Base-by-base conservation (phyloP, 2,888 invertebrate species). In the Thysanoteuthis rhombus region DNA sequence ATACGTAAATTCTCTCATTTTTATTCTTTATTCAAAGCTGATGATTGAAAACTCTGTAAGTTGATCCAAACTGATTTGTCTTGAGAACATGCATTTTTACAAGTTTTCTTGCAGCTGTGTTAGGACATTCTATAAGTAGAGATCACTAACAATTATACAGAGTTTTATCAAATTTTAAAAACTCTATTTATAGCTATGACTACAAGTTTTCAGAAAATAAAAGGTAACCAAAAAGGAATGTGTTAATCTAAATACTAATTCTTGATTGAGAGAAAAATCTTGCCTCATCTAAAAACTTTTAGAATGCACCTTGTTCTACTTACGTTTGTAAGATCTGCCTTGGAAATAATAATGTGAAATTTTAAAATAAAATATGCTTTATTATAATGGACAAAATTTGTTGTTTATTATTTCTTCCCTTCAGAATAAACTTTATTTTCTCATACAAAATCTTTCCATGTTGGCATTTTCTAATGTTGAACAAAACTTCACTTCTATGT, bases 271-370 rank as follows among this genome's bases (percentile, higher is more conserved):
- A 75, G 12, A 75, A 75, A 52, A 75, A 75, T 75, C 75, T 75
- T 75, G 75, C 75, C 75, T 75, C 75, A 75, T 75, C 75, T n/a
- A 75, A 75, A 52, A 75, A n/a, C 75, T 75, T 75, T 36, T 75
- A 75, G 75, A 75, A 75, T 75, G 75, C 75, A 75, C 75, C 75
- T 75, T 75, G 75, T 75, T 75, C 75, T 75, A 75, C 75, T 75
- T 75, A n/a, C 75, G 19, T 36, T 36, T n/a, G 75, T n/a, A 75
- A 75, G 75, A 75, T 75, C n/a, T 75, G 75, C 75, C 75, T 75
- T 75, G 75, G 75, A 75, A 75, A 75, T 75, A 75, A 75, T 75
- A 75, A 75, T 75, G 75, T 75, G 75, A 75, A 75, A n/a, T 75
- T 75, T 75, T n/a, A n/a, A 75, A 75, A 75, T 75, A 75, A 75